Conservation (phyloP, 2,113 vertebrate genomes). For the Pyxicephalus adspersus region DNA sequence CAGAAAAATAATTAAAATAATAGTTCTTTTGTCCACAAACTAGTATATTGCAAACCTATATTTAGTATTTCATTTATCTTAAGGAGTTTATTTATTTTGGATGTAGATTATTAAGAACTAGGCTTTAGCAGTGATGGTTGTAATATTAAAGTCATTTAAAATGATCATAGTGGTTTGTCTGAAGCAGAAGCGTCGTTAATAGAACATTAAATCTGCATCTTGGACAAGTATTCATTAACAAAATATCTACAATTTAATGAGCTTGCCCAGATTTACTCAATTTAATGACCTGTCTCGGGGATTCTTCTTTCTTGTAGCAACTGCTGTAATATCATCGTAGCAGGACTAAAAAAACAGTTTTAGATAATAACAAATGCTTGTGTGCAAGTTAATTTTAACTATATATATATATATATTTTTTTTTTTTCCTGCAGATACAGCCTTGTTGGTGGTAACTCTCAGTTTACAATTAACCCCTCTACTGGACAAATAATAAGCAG, state of each 20-base stretch:
- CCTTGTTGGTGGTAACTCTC: conserved; percentile 85
- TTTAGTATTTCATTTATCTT: conserved; percentile 40
- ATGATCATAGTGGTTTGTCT: conserved; percentile 44
- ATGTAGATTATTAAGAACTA: conserved; percentile 31
- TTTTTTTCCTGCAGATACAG: conserved; percentile 81
- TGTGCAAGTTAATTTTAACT: neutral
- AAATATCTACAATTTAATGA: conserved; percentile 47
- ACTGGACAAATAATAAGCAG: conserved; percentile 97
- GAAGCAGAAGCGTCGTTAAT: conserved; percentile 36
- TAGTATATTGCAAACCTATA: conserved; percentile 9
- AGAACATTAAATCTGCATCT: conserved; percentile 46
- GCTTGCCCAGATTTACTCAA: conserved; percentile 24
- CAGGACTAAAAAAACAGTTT: conserved; percentile 17
- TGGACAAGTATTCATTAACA: conserved; percentile 26
- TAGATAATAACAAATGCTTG: neutral
- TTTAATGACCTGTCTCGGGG: conserved; percentile 31
- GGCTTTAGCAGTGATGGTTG: conserved; percentile 28
- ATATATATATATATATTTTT: conserved; percentile 17
- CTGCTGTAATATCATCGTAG: neutral
- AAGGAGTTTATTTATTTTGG: conserved; percentile 50
- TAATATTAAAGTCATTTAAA: conserved; percentile 53
- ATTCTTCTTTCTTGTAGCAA: neutral
- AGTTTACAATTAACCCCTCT: conserved; percentile 96
- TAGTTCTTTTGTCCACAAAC: conserved; percentile 26
- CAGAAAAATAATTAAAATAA: conserved; percentile 37